A percentile compares a stretch with the other conserved stretches of the same genome.
These are phyloP conservation scores for Drosophila mimetica DNA, from an alignment of 2,888 invertebrate species.

Conservation along the genomic window DNA sequence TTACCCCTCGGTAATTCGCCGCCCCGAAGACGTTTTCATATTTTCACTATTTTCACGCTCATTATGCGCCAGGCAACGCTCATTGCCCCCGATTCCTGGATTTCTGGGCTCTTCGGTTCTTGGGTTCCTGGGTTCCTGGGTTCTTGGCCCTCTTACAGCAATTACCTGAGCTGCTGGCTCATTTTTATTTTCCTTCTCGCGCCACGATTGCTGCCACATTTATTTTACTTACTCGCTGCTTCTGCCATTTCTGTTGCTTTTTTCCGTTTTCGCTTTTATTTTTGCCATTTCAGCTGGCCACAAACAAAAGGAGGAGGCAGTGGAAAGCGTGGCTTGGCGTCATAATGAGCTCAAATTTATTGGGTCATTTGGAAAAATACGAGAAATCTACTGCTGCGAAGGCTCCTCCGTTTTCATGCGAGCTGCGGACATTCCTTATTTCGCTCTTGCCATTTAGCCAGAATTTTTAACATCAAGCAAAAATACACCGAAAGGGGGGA, in stretches of 20 bases:
- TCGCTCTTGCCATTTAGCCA: conserved; percentile 48
- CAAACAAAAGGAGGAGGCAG: conserved; percentile 51
- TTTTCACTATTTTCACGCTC: conserved; percentile 75
- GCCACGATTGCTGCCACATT: conserved; percentile 63
- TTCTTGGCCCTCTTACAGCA: conserved; percentile 58
- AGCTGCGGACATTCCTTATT: conserved; percentile 41
- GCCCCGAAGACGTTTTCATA: conserved; percentile 58
- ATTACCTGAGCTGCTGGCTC: conserved; percentile 67
- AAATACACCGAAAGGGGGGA: conserved; percentile 6
- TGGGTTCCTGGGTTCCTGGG: background rate
- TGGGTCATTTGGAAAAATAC: conserved; percentile 78
- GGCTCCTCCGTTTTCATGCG: conserved; percentile 14
- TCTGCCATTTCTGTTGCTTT: conserved; percentile 23
- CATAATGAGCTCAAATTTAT: conserved; percentile 79
- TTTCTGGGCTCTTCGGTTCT: background rate
- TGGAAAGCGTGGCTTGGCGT: conserved; percentile 73
- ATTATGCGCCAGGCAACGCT: conserved; percentile 67
- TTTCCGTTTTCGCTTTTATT: conserved; percentile 8
- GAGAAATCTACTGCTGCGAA: conserved; percentile 62
- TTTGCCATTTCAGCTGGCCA: conserved; percentile 60
- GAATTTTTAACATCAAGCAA: conserved; percentile 32
- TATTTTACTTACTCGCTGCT: conserved; percentile 60
- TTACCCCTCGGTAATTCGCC: conserved; percentile 14
- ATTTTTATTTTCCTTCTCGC: conserved; percentile 47
- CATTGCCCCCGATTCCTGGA: conserved; percentile 41